Conservation (phyloP, 2,888 invertebrate species). For the Aquatica leii region DNA sequence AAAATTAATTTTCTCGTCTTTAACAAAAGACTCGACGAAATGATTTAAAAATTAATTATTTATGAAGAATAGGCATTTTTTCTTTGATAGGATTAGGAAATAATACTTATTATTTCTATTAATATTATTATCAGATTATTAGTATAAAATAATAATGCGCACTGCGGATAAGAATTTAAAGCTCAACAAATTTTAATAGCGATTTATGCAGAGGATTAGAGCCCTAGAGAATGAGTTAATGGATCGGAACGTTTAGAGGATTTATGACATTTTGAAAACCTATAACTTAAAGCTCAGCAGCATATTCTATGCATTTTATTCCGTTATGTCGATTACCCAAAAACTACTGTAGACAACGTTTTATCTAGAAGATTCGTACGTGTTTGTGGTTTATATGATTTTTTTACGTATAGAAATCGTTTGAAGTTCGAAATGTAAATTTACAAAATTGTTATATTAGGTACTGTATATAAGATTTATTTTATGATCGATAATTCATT, state of each 20-base stretch:
- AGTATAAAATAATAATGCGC: not conserved
- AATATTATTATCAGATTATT: not conserved
- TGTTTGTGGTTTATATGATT: no score
- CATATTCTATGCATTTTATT: conserved; percentile 12
- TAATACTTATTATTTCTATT: not conserved
- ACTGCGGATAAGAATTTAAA: conserved; percentile 15
- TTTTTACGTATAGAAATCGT: no score
- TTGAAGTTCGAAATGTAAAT: no score
- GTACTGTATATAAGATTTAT: no score
- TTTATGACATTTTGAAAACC: conserved; percentile 31
- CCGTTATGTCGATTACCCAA: not conserved
- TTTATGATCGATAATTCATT: no score
- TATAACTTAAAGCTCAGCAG: conserved; percentile 19
- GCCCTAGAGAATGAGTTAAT: conserved; percentile 28
- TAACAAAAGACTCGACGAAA: no score
- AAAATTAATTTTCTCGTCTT: no score
- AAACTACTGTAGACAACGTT: not conserved
- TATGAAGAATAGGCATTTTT: no score
- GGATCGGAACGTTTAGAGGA: conserved; percentile 32
- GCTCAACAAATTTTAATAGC: conserved; percentile 29
- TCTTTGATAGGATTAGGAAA: not conserved
- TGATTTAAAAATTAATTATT: no score
- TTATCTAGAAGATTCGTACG: conserved; percentile 1
- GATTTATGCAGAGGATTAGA: conserved; percentile 27
- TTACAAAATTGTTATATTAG: no score